These are phyloP conservation scores for Aricia agestis DNA, from an alignment of 1,140 invertebrate species.

Conservation along the genomic window DNA sequence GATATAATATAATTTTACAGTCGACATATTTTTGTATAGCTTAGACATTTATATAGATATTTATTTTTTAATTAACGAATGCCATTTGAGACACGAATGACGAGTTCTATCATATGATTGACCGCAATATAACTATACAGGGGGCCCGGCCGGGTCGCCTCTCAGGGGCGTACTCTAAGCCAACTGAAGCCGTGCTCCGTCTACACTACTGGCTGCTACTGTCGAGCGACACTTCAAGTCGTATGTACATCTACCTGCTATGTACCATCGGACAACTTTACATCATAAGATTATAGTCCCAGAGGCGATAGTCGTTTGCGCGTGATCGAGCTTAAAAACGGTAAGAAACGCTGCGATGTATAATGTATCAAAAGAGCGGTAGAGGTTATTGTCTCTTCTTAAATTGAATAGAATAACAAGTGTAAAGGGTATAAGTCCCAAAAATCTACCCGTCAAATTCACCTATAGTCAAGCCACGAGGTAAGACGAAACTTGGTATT, in stretches of 20 bases:
- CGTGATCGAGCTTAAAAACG: not conserved
- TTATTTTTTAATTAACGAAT: not conserved
- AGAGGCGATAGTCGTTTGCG: slow-evolving; percentile 5
- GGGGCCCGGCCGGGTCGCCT: slow-evolving; percentile 26
- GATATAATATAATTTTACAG: not conserved
- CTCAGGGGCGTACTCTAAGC: slow-evolving; percentile 54
- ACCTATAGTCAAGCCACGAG: too few species aligned
- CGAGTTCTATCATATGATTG: slow-evolving; percentile 17
- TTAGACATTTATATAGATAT: not conserved
- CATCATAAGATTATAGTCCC: slow-evolving; percentile 19
- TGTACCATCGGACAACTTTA: slow-evolving; percentile 21
- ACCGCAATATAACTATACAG: slow-evolving; percentile 29
- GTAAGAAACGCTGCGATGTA: not conserved
- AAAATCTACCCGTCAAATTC: not conserved
- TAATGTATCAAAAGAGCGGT: not conserved
- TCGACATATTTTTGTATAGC: not conserved
- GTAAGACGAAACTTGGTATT: too few species aligned
- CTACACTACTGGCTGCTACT: slow-evolving; percentile 65
- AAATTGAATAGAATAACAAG: slow-evolving; percentile 1
- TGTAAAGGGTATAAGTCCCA: not conserved
- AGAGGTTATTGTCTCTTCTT: slow-evolving; percentile 3
- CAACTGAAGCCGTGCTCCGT: slow-evolving; percentile 69
- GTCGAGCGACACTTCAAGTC: slow-evolving; percentile 72
- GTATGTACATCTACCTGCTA: slow-evolving; percentile 37
- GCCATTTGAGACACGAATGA: not conserved